phyloP scores from a whole-genome alignment of 2,888 invertebrate genomes.

The Lasius platythorax region DNA sequence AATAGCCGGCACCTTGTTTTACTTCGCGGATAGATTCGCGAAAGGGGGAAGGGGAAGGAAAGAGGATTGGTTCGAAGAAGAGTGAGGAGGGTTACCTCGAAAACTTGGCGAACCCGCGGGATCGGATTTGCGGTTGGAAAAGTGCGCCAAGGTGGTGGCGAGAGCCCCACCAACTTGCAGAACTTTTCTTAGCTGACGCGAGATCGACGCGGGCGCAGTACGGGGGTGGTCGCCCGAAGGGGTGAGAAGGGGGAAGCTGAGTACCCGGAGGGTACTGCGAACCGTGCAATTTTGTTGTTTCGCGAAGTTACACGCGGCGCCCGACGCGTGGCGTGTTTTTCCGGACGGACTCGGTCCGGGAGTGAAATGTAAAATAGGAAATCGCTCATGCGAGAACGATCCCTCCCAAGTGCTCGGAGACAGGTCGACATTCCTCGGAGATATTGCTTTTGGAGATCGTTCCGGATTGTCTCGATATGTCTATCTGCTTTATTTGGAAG shows the following conservation, averaged over 20 bases:
- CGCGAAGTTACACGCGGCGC: constrained; percentile 64
- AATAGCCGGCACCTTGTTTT: constrained; percentile 25
- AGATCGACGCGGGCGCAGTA: constrained; percentile 16
- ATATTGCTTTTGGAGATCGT: constrained; percentile 30
- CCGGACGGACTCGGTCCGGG: constrained; percentile 28
- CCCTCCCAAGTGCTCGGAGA: not conserved
- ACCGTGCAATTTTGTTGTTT: constrained; percentile 68
- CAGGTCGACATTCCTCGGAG: constrained; percentile 3
- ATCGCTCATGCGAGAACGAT: constrained; percentile 47
- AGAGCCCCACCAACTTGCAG: constrained; percentile 40
- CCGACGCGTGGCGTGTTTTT: constrained; percentile 40
- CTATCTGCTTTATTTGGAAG: not conserved
- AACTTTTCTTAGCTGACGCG: constrained; percentile 64
- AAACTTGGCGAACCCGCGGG: constrained; percentile 62
- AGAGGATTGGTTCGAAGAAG: not conserved
- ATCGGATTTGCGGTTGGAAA: constrained; percentile 67
- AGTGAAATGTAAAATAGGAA: constrained; percentile 55
- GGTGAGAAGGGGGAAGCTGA: not conserved
- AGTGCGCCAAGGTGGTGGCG: constrained; percentile 54
- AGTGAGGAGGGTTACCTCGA: constrained; percentile 39
- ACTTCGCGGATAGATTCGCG: constrained; percentile 26
- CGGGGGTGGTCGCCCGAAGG: not conserved
- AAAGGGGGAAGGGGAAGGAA: not conserved
- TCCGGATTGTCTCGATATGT: constrained; percentile 4
- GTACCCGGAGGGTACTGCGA: constrained; percentile 7